Conservation (phyloP, 2,888 invertebrate genomes). For the Silvanus unidentatus region DNA sequence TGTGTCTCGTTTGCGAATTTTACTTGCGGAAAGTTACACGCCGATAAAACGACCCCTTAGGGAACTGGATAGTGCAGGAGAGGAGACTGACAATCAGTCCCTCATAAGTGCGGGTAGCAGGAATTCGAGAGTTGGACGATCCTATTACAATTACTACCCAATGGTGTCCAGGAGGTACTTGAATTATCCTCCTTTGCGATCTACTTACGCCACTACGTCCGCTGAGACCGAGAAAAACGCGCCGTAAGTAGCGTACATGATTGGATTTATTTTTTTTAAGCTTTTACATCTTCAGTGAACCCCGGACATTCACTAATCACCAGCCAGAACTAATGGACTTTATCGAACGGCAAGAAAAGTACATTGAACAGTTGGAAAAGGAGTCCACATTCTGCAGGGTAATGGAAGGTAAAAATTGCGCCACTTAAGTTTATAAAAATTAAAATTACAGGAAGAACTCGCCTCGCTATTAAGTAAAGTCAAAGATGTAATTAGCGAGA, state of each 20-base stretch:
- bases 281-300: no score
- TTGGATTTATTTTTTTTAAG: no score
- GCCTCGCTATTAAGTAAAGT: constrained; percentile 73
- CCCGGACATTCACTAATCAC: no score
- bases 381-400: constrained; percentile 80
- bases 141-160: constrained; percentile 26
- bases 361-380: constrained; percentile 78
- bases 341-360: constrained; percentile 80
- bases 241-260: no score
- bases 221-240: constrained; percentile 7
- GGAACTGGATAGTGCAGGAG: constrained; percentile 51
- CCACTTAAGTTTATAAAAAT: background rate
- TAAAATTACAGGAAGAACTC: constrained; percentile 58
- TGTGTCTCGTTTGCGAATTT: constrained; percentile 69
- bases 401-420: constrained; percentile 22
- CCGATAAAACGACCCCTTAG: constrained; percentile 47
- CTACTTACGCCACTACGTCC: background rate
- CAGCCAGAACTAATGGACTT: constrained; percentile 68
- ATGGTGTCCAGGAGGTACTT: constrained; percentile 25
- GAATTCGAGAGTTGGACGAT: constrained; percentile 26
- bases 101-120: constrained; percentile 43
- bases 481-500: constrained; percentile 79
- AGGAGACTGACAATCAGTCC: constrained; percentile 55
- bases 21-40: constrained; percentile 70
- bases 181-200: constrained; percentile 21